Evolutionary conservation across 2,113 vertebrate species (phyloP).

Genomic region (Origma solitaria): DNA sequence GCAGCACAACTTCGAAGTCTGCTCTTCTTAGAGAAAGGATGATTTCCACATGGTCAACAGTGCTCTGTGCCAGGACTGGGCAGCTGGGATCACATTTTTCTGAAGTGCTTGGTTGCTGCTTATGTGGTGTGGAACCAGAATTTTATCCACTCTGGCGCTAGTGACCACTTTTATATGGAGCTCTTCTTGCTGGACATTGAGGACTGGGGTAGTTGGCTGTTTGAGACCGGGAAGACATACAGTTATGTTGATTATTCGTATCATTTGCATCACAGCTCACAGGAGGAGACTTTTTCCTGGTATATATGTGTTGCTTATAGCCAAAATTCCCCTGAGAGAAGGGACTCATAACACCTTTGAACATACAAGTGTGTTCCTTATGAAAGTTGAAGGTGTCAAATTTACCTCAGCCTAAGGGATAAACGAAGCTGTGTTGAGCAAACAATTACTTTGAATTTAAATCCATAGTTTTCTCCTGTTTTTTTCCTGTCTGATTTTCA

Average conservation of each 20-base stretch:
- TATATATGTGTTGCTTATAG: background rate
- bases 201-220: background rate
- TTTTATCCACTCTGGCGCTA: background rate
- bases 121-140: background rate
- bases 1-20: background rate
- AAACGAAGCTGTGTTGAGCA: background rate
- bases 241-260: background rate
- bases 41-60: background rate
- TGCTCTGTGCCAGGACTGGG: background rate
- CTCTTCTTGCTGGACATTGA: background rate
- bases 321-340: background rate
- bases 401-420: background rate
- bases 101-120: background rate
- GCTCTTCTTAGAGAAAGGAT: background rate
- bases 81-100: background rate
- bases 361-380: background rate
- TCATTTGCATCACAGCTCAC: rapidly evolving
- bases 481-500: background rate
- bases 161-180: background rate
- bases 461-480: background rate
- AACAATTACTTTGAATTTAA: background rate
- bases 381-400: background rate
- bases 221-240: background rate
- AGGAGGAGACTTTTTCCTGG: background rate
- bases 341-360: background rate